Conservation (phyloP, 2,113 vertebrate species). For the Colius striatus region DNA sequence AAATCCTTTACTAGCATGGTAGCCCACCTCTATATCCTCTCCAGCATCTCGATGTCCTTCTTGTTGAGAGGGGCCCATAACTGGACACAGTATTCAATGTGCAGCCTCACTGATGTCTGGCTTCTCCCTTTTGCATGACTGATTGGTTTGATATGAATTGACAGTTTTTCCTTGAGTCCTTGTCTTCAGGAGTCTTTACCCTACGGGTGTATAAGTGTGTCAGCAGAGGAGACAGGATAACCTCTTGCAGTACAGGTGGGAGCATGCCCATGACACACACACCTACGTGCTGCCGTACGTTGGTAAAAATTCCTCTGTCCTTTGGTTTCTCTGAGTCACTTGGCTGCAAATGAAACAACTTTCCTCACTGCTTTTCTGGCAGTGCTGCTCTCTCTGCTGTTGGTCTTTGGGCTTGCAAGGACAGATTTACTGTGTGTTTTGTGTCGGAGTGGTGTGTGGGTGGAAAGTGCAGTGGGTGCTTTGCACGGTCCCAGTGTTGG, state of each 20-base stretch:
- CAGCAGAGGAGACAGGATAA: background rate
- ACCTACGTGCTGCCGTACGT: fast-evolving
- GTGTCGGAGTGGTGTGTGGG: background rate
- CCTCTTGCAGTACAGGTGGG: background rate
- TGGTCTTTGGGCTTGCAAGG: background rate
- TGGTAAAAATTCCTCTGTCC: background rate
- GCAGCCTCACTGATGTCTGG: too few relatives aligned
- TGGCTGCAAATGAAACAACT: background rate
- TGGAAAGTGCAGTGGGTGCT: background rate
- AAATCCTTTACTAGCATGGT: too few relatives aligned
- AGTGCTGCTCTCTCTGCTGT: background rate
- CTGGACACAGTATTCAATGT: too few relatives aligned
- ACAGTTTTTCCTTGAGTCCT: background rate
- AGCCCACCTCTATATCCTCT: too few relatives aligned
- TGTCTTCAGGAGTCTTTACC: background rate
- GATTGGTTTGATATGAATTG: background rate
- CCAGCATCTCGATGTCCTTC: too few relatives aligned
- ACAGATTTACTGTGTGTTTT: background rate
- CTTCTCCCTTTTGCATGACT: background rate
- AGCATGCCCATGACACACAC: background rate
- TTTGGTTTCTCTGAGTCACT: background rate
- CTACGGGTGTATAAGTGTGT: fast-evolving
- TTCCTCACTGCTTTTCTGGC: background rate
- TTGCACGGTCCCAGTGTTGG: fast-evolving
- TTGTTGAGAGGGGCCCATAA: too few relatives aligned